Percentiles rank a stretch among this genome's conserved stretches.
phyloP scores from a whole-genome alignment of 1,140 invertebrate genomes.

The Conus betulinus region DNA sequence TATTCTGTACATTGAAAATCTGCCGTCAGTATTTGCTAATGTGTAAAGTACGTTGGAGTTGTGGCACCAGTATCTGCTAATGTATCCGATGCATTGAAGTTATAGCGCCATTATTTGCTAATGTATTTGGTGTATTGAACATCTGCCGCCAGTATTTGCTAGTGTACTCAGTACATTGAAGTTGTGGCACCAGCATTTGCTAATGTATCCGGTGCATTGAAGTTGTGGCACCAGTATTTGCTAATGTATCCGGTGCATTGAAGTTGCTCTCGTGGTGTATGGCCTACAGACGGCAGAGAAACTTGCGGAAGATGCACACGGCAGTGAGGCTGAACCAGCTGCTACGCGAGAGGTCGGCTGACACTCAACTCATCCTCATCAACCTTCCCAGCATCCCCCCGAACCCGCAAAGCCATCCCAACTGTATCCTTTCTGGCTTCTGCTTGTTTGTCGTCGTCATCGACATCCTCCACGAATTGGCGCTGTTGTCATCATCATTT shows the following conservation, averaged over 20 bases:
- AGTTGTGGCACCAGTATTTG: background rate
- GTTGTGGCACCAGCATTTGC: too few species aligned
- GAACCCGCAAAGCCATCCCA: conserved; percentile 89
- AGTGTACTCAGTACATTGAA: too few species aligned
- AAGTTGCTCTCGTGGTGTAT: background rate
- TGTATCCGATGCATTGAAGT: too few species aligned
- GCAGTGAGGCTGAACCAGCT: conserved; percentile 98
- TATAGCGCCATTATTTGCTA: too few species aligned
- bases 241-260: background rate
- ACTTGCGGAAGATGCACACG: conserved; percentile 98
- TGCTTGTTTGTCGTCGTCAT: too few species aligned
- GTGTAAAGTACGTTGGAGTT: background rate
- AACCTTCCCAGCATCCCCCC: conserved; percentile 97
- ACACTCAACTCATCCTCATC: conserved; percentile 96
- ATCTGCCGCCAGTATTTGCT: too few species aligned
- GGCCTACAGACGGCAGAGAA: conserved; percentile 84
- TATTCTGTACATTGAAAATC: background rate
- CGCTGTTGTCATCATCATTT: too few species aligned
- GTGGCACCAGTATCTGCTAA: too few species aligned
- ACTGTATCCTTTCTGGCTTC: conserved; percentile 81
- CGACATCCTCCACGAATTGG: too few species aligned
- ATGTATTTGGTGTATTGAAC: too few species aligned
- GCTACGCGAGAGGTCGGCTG: conserved; percentile 94
- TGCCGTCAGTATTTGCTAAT: background rate
- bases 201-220: too few species aligned